Evolutionary conservation across 2,113 vertebrate species (phyloP).

Genomic region (Meles meles): DNA sequence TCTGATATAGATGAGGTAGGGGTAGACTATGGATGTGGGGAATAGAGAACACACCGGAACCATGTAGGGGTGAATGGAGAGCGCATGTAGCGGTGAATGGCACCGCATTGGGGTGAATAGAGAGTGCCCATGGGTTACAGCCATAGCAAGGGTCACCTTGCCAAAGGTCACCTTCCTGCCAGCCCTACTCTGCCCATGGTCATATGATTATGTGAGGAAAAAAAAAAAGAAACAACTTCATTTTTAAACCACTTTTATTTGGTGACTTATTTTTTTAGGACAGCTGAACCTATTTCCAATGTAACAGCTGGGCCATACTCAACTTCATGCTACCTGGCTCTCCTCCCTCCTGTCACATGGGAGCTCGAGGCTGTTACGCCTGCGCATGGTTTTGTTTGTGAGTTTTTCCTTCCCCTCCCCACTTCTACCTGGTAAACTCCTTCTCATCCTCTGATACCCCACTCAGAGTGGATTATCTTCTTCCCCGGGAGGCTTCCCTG

Average conservation of each 20-base stretch:
- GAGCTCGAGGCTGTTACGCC: rapidly evolving
- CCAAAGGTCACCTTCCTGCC: neutral
- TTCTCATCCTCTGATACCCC: neutral
- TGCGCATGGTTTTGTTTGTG: rapidly evolving
- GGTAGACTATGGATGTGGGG: neutral
- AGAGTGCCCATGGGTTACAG: neutral
- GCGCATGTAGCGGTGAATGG: no score
- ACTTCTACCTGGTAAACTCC: neutral
- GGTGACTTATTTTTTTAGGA: neutral
- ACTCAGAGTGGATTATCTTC: neutral
- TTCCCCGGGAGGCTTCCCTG: neutral
- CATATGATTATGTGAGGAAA: neutral
- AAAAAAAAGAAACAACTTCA: neutral
- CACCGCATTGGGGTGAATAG: neutral
- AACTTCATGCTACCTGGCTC: neutral
- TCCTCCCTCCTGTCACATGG: rapidly evolving
- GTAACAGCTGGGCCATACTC: neutral
- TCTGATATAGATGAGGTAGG: no score
- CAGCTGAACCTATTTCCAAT: neutral
- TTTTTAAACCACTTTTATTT: neutral
- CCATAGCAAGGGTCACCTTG: no score
- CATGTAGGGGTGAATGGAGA: neutral
- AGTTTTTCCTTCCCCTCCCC: neutral
- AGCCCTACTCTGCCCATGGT: neutral
- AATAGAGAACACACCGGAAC: neutral